Conservation (phyloP, 2,113 vertebrate genomes). For the Sardina pilchardus region DNA sequence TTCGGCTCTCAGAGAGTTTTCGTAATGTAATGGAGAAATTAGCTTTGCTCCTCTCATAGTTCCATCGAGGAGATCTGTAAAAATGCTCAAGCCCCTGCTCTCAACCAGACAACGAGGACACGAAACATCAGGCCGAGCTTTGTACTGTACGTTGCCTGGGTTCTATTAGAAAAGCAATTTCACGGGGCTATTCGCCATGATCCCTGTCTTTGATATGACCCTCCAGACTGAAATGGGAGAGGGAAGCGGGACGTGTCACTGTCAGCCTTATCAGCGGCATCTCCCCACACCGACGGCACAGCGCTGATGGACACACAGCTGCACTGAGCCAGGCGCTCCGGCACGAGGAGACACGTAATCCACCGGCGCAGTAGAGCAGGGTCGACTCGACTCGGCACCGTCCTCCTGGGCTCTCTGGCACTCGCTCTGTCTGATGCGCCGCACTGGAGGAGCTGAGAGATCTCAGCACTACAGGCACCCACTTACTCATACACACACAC, state of each 20-base stretch:
- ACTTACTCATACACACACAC: background rate
- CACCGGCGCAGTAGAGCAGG: background rate
- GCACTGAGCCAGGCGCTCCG: background rate
- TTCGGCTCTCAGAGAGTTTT: background rate
- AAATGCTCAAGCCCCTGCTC: background rate
- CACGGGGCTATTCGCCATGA: background rate
- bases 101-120: background rate
- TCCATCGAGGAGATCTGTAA: background rate
- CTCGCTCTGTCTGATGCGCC: background rate
- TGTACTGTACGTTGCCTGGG: background rate
- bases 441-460: background rate
- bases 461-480: background rate
- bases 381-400: too few species aligned
- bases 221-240: background rate
- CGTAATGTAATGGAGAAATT: constrained; percentile 2
- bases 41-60: background rate
- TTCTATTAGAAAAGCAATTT: background rate
- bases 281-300: background rate
- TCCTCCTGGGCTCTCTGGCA: background rate
- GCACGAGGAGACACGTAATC: background rate
- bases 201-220: background rate
- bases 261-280: background rate
- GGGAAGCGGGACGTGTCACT: background rate
- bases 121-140: background rate
- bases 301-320: background rate